A percentile compares a stretch with the other conserved stretches of the same genome.
Conservation (phyloP, 2,797 vertebrate species). For the Acanthiza pusilla region DNA sequence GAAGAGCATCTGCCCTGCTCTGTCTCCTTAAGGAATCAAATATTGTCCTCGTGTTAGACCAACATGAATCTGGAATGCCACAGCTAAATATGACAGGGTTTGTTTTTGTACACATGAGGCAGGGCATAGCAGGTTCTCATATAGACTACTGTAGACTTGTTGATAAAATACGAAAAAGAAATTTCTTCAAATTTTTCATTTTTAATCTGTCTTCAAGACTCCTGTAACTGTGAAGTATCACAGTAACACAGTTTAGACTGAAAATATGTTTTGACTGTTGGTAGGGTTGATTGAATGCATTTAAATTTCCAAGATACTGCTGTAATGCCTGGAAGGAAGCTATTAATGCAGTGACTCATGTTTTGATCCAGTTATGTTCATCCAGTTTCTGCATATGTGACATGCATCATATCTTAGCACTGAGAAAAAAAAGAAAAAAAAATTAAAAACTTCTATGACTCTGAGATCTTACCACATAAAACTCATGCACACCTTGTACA, state of each 20-base stretch:
- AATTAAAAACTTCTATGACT: not conserved
- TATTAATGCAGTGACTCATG: not conserved
- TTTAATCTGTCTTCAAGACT: not conserved
- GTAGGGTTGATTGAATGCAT: not conserved
- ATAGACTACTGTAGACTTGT: not conserved
- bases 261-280: not conserved
- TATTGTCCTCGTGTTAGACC: not conserved
- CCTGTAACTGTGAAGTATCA: not conserved
- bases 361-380: constrained; percentile 15
- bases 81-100: not conserved
- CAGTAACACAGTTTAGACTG: not conserved
- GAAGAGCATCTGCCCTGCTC: not conserved
- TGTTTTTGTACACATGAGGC: not conserved
- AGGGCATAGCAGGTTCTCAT: not conserved
- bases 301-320: not conserved
- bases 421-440: not conserved
- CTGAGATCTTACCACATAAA: not conserved
- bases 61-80: not conserved
- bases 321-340: not conserved
- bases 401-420: not conserved
- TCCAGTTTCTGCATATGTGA: not conserved
- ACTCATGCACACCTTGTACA: not conserved
- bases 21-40: not conserved
- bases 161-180: not conserved
- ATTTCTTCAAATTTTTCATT: not conserved